phyloP scores from a whole-genome alignment of 2,797 vertebrate genomes.

The Taeniopygia guttata region DNA sequence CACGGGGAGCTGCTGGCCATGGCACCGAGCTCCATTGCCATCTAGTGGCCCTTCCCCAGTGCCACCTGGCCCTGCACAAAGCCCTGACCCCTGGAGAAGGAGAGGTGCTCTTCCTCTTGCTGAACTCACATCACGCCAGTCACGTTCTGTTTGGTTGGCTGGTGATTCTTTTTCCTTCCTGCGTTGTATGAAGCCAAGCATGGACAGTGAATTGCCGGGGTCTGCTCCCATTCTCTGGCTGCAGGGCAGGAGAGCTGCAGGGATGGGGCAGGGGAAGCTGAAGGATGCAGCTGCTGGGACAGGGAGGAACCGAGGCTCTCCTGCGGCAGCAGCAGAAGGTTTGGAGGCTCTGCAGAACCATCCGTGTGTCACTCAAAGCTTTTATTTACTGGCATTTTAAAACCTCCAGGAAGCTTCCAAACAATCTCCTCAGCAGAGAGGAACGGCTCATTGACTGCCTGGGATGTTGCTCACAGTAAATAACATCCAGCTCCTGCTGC shows the following conservation, averaged over 20 bases:
- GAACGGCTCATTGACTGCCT: neutral
- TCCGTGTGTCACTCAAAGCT: neutral
- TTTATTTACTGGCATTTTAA: neutral
- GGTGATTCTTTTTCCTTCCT: rapidly evolving
- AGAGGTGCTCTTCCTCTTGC: rapidly evolving
- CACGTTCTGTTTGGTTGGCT: rapidly evolving
- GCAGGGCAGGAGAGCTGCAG: neutral
- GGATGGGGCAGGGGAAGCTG: neutral
- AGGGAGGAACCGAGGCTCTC: rapidly evolving
- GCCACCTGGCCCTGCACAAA: neutral
- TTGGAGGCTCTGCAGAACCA: neutral
- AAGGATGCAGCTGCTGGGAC: neutral
- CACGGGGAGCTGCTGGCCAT: neutral
- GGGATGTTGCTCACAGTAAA: neutral
- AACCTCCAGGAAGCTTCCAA: slow-evolving; percentile 4
- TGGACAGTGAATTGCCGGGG: rapidly evolving
- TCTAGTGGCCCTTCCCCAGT: slow-evolving; percentile 15
- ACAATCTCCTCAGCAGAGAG: neutral
- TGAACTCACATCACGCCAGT: rapidly evolving
- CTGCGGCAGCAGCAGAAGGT: neutral
- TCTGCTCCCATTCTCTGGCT: neutral
- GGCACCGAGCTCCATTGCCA: slow-evolving; percentile 30
- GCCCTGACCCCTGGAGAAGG: rapidly evolving
- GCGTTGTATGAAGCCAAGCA: rapidly evolving
- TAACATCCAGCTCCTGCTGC: neutral